phyloP scores from a whole-genome alignment of 2,888 invertebrate species.

The Thyatira batis region DNA sequence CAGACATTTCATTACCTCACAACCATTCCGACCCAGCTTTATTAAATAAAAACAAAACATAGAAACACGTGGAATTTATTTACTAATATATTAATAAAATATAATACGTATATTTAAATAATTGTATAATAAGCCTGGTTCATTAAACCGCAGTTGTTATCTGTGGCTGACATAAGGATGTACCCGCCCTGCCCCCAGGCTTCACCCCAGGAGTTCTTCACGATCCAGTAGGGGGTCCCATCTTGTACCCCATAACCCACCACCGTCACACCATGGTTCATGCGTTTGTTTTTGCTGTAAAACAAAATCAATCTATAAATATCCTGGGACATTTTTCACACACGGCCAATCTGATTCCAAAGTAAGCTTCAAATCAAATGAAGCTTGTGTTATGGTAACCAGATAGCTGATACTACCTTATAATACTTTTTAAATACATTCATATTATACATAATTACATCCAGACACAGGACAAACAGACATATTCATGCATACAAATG shows the following conservation, averaged over 20 bases:
- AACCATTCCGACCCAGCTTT: too few relatives aligned
- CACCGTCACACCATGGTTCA: constrained; percentile 47
- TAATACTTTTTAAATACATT: too few relatives aligned
- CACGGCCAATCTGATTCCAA: too few relatives aligned
- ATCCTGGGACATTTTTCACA: too few relatives aligned
- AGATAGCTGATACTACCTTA: too few relatives aligned
- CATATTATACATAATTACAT: too few relatives aligned
- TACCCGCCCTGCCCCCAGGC: constrained; percentile 55
- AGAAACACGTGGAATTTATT: constrained; percentile 40
- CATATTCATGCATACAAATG: too few relatives aligned
- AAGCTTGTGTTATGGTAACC: too few relatives aligned
- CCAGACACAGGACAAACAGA: too few relatives aligned
- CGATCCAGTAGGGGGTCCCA: constrained; percentile 50
- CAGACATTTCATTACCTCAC: too few relatives aligned
- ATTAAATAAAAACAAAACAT: constrained; percentile 11
- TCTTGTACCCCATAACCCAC: constrained; percentile 50
- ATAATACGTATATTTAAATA: constrained; percentile 15
- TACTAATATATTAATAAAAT: constrained; percentile 1
- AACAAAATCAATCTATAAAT: neutral
- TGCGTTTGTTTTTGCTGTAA: constrained; percentile 3
- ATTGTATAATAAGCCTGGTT: constrained; percentile 33
- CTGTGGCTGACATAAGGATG: constrained; percentile 35
- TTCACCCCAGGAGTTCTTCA: constrained; percentile 60
- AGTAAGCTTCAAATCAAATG: too few relatives aligned
- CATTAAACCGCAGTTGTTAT: constrained; percentile 46